These are phyloP conservation scores for Diorhabda carinulata DNA, from an alignment of 1,140 invertebrate genomes.

Conservation along the genomic window DNA sequence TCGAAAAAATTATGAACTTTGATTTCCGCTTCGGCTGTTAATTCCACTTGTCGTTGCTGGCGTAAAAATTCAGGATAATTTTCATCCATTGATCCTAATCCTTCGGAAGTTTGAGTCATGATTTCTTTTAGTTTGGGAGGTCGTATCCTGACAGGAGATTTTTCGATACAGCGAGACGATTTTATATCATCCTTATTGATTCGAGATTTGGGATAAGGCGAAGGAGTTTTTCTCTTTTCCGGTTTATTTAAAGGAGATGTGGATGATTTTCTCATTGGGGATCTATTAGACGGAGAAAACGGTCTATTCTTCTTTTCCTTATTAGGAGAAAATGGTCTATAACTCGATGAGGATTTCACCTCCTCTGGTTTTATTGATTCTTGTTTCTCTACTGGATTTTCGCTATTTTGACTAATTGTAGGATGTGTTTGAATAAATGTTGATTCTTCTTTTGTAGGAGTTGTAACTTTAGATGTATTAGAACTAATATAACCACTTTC, in stretches of 20 bases:
- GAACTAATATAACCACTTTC: neutral
- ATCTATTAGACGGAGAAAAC: constrained; percentile 4
- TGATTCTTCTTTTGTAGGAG: neutral
- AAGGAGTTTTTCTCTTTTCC: constrained; percentile 24
- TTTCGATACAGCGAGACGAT: neutral
- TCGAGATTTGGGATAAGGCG: constrained; percentile 15
- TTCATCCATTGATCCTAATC: constrained; percentile 28
- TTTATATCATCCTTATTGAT: neutral
- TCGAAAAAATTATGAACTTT: constrained; percentile 63
- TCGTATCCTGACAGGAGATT: constrained; percentile 12
- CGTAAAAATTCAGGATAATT: constrained; percentile 13
- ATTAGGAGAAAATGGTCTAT: too few relatives aligned
- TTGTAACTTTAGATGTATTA: neutral
- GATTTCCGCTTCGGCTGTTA: constrained; percentile 51
- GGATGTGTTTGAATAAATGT: too few relatives aligned
- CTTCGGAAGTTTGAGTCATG: constrained; percentile 44
- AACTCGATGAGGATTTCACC: too few relatives aligned
- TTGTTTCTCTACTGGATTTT: too few relatives aligned
- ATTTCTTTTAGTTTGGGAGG: constrained; percentile 40
- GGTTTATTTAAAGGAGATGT: neutral
- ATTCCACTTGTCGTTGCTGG: constrained; percentile 27
- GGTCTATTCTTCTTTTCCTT: neutral
- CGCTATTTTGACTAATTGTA: too few relatives aligned
- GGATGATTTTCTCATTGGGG: neutral
- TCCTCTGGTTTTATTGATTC: too few relatives aligned